These are phyloP conservation scores for Tribolium madens DNA, from an alignment of 1,140 invertebrate genomes.

Conservation along the genomic window DNA sequence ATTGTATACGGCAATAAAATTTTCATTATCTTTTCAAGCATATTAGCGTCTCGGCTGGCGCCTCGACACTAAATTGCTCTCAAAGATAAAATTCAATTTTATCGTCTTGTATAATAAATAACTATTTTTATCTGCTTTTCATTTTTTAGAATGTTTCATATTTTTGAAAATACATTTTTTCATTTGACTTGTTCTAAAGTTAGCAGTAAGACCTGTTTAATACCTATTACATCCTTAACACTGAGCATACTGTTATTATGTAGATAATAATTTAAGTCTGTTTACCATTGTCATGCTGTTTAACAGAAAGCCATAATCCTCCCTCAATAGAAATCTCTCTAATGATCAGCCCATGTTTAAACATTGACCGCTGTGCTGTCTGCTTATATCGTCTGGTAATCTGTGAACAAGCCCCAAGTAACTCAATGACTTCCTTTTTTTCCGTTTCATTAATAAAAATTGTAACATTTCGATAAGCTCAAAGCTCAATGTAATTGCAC, in stretches of 20 bases:
- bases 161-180: no score
- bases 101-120: no score
- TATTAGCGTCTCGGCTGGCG: no score
- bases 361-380: background rate
- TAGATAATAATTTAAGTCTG: constrained; percentile 18
- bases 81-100: no score
- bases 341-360: constrained; percentile 4
- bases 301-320: constrained; percentile 1
- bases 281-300: constrained; percentile 23
- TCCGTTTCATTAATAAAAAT: constrained; percentile 5
- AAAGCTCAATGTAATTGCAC: constrained; percentile 16
- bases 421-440: background rate
- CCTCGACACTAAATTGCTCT: no score
- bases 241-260: background rate
- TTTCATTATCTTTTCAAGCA: no score
- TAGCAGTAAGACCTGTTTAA: background rate
- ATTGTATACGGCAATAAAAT: no score
- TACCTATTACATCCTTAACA: background rate
- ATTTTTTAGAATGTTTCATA: no score
- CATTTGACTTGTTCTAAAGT: background rate
- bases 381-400: background rate
- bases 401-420: background rate
- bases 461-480: background rate
- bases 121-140: no score
- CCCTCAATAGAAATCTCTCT: background rate